Evolutionary conservation across 2,888 invertebrate species (phyloP).

Genomic region (Orthonychiurus folsomi): DNA sequence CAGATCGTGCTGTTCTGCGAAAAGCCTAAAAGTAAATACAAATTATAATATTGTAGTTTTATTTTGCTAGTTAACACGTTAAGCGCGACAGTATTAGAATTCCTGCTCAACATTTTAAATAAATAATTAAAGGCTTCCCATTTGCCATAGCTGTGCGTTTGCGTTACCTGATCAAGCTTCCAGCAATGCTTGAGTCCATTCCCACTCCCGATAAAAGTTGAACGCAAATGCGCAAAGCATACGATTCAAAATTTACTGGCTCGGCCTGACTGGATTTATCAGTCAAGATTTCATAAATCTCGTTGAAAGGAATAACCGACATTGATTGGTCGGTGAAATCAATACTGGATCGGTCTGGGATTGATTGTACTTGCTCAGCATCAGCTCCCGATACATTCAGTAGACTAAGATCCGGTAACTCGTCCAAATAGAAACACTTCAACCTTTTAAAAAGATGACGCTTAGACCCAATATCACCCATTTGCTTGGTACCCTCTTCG

Average conservation of each 20-base stretch:
- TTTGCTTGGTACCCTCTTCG: not conserved
- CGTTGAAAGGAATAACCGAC: not conserved
- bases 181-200: not conserved
- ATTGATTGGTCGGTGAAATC: not conserved
- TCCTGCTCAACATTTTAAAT: too few species aligned
- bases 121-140: too few species aligned
- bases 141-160: too few species aligned
- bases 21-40: too few species aligned
- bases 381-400: too few species aligned
- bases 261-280: not conserved
- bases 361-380: too few species aligned
- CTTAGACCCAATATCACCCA: not conserved
- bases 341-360: not conserved
- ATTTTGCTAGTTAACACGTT: too few species aligned
- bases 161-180: too few species aligned
- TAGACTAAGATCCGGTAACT: too few species aligned
- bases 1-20: too few species aligned
- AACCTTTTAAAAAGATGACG: not conserved
- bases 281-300: not conserved
- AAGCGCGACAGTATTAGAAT: too few species aligned
- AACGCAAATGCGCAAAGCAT: not conserved
- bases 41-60: too few species aligned
- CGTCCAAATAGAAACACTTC: not conserved
- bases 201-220: not conserved
- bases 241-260: not conserved